These are phyloP conservation scores for Dromas ardeola DNA, from an alignment of 2,113 vertebrate genomes.

Conservation along the genomic window DNA sequence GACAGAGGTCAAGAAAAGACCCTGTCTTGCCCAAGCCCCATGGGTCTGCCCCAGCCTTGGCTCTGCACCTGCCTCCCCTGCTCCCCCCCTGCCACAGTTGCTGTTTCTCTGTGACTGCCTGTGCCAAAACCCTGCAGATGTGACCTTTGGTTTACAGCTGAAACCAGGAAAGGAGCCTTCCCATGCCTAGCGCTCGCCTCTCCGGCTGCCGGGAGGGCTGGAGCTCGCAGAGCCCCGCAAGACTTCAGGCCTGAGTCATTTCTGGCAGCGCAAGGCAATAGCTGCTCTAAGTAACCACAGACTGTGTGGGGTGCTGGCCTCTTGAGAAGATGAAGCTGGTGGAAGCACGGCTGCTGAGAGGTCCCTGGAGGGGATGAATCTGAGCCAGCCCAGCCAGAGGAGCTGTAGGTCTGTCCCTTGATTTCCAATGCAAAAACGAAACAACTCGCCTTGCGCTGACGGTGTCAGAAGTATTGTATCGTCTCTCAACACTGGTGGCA, in stretches of 20 bases:
- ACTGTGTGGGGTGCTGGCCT: background rate
- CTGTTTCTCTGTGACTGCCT: background rate
- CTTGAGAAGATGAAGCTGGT: background rate
- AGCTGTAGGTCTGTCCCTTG: background rate
- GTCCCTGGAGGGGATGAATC: background rate
- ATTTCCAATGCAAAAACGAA: background rate
- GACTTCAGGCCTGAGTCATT: background rate
- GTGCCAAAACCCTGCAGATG: background rate
- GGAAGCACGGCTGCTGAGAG: background rate
- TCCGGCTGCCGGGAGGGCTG: background rate
- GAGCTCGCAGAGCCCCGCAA: background rate
- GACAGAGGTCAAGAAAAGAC: background rate
- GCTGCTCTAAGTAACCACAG: background rate
- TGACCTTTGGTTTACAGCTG: conserved; percentile 18
- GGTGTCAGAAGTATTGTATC: background rate
- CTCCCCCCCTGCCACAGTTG: background rate
- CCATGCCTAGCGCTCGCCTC: background rate
- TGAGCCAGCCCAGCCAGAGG: background rate
- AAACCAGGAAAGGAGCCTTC: background rate
- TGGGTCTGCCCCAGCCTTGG: background rate
- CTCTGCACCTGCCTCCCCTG: background rate
- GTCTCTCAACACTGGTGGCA: background rate
- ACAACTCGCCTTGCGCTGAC: background rate
- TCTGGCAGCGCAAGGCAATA: background rate
- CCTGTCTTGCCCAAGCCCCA: background rate